Conservation (phyloP, 2,113 vertebrate genomes). For the Gymnarchus niloticus region DNA sequence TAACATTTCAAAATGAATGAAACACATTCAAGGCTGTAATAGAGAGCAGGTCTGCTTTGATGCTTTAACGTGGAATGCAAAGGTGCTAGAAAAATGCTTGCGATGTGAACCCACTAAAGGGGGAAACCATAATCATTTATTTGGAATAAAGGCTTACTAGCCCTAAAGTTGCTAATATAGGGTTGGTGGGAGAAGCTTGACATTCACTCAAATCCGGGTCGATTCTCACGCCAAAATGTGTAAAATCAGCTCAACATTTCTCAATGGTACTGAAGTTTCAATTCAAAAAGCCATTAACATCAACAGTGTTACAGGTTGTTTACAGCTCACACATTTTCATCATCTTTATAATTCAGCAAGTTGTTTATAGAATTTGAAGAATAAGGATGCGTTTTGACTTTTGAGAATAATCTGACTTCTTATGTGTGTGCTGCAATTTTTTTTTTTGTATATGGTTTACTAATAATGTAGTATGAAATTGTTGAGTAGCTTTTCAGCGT, state of each 20-base stretch:
- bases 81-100: not conserved
- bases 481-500: not conserved
- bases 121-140: not conserved
- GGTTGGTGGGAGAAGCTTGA: not conserved
- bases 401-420: not conserved
- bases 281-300: not conserved
- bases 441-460: not conserved
- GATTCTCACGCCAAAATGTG: not conserved
- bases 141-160: not conserved
- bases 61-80: not conserved
- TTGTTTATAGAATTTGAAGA: not conserved
- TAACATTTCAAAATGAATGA: not conserved
- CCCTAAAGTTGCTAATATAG: not conserved
- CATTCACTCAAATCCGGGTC: not conserved
- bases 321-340: not conserved
- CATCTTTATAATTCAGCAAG: not conserved
- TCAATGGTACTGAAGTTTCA: not conserved
- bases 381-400: not conserved
- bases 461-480: not conserved
- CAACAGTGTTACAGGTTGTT: not conserved
- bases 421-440: not conserved
- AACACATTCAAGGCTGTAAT: too few species aligned
- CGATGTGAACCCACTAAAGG: not conserved
- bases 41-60: too few species aligned
- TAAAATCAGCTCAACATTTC: not conserved